These are phyloP conservation scores for Acanthosepion esculentum DNA, from an alignment of 2,888 invertebrate genomes.

Conservation along the genomic window DNA sequence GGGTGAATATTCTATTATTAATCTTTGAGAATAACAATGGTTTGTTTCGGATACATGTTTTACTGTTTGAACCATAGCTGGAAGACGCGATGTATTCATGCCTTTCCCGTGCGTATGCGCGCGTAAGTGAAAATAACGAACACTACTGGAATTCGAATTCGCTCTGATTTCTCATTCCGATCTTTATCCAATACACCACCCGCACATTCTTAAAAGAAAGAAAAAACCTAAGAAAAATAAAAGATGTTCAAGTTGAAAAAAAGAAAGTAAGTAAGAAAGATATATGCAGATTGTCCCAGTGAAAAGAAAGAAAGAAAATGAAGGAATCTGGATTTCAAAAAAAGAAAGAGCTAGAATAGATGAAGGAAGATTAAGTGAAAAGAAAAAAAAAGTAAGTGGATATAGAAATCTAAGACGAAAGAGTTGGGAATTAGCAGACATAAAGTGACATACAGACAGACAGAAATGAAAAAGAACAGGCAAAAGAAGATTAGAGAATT, in stretches of 20 bases:
- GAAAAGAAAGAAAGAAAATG: neutral
- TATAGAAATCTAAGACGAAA: neutral
- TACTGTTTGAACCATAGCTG: too few species aligned
- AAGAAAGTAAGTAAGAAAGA: neutral
- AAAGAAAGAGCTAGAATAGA: neutral
- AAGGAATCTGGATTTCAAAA: too few species aligned
- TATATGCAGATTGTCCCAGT: neutral
- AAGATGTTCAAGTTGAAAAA: neutral
- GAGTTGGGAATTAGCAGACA: neutral
- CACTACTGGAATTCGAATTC: too few species aligned
- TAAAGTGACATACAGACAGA: neutral
- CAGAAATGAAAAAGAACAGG: neutral
- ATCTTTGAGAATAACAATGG: too few species aligned
- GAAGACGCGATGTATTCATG: too few species aligned
- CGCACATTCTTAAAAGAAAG: too few species aligned
- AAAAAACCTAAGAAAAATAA: neutral
- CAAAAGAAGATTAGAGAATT: neutral
- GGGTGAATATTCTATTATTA: too few species aligned
- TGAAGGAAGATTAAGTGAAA: neutral
- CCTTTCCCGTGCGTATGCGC: too few species aligned
- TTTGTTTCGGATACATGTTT: too few species aligned
- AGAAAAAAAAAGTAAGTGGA: neutral
- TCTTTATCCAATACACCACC: too few species aligned
- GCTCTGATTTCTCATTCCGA: too few species aligned
- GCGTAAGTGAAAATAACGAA: too few species aligned